Evolutionary conservation across 2,888 invertebrate species (phyloP).

Genomic region (Drosophila meridionalis): DNA sequence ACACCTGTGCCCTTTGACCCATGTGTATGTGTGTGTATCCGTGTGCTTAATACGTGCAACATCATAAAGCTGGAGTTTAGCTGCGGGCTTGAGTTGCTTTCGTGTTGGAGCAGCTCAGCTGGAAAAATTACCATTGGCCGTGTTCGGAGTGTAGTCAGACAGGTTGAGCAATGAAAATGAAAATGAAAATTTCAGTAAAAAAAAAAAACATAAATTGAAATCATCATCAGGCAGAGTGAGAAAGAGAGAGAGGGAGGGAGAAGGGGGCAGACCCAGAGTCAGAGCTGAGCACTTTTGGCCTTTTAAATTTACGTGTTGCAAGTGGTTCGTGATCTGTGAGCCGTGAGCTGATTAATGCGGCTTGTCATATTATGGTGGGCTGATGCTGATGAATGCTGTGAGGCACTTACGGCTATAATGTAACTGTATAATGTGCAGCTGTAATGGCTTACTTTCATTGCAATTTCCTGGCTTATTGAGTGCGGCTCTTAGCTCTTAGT

Average conservation of each 20-base stretch:
- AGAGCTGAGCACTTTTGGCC: constrained; percentile 28
- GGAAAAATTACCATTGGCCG: constrained; percentile 61
- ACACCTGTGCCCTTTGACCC: constrained; percentile 38
- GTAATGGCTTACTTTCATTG: constrained; percentile 70
- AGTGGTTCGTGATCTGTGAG: constrained; percentile 14
- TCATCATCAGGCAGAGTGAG: constrained; percentile 24
- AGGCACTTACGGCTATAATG: constrained; percentile 58
- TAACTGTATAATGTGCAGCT: constrained; percentile 35
- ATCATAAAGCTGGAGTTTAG: constrained; percentile 37
- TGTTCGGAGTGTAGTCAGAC: constrained; percentile 19
- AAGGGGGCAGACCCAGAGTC: neutral
- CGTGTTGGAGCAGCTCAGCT: constrained; percentile 43
- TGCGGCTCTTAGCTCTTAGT: constrained; percentile 39
- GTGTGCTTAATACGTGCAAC: constrained; percentile 43
- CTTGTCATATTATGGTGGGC: constrained; percentile 54
- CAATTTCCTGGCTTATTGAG: constrained; percentile 65
- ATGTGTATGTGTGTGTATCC: constrained; percentile 3
- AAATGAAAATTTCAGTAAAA: constrained; percentile 19
- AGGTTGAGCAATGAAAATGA: constrained; percentile 12
- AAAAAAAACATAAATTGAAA: constrained; percentile 42
- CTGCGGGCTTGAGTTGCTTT: constrained; percentile 30
- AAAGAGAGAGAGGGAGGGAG: neutral
- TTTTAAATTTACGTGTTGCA: constrained; percentile 30
- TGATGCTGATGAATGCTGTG: constrained; percentile 53
- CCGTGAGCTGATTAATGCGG: constrained; percentile 54